These are phyloP conservation scores for Esox masquinongy DNA, from an alignment of 2,797 vertebrate genomes.

Conservation along the genomic window DNA sequence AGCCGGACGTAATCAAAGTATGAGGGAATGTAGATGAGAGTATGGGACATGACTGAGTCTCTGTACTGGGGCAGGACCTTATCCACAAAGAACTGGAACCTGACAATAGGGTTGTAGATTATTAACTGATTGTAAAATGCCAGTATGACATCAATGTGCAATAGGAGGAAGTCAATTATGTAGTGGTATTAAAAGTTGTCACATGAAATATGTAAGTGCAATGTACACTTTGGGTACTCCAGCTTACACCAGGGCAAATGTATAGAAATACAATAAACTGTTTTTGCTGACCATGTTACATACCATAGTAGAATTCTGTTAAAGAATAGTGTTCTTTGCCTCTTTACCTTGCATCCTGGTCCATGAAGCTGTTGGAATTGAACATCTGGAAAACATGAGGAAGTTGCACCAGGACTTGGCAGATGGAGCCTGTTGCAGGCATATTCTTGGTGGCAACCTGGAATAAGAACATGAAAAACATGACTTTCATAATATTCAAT, in stretches of 20 bases:
- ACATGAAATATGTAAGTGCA: not conserved
- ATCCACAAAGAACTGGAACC: slow-evolving; percentile 89
- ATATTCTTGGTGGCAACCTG: slow-evolving; percentile 84
- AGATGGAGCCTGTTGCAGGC: slow-evolving; percentile 84
- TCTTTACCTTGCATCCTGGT: slow-evolving; percentile 85
- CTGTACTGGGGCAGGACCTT: slow-evolving; percentile 93
- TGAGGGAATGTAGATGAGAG: slow-evolving; percentile 88
- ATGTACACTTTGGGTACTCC: not conserved
- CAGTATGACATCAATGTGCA: not conserved
- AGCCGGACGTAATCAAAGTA: slow-evolving; percentile 96
- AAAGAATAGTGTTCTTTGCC: not conserved
- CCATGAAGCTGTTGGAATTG: slow-evolving; percentile 75
- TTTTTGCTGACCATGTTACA: not conserved
- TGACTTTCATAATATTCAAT: not conserved
- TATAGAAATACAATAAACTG: too few species aligned
- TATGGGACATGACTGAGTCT: slow-evolving; percentile 95
- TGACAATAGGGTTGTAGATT: slow-evolving; percentile 43
- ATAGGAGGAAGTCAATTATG: not conserved
- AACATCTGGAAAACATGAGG: slow-evolving; percentile 94
- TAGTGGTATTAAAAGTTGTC: not conserved
- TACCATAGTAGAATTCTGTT: not conserved
- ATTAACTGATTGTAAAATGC: not conserved
- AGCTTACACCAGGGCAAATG: not conserved
- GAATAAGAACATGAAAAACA: not conserved
- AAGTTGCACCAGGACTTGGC: slow-evolving; percentile 89